Evolutionary conservation across 2,113 vertebrate species (phyloP).

Genomic region (Apteryx owenii): DNA sequence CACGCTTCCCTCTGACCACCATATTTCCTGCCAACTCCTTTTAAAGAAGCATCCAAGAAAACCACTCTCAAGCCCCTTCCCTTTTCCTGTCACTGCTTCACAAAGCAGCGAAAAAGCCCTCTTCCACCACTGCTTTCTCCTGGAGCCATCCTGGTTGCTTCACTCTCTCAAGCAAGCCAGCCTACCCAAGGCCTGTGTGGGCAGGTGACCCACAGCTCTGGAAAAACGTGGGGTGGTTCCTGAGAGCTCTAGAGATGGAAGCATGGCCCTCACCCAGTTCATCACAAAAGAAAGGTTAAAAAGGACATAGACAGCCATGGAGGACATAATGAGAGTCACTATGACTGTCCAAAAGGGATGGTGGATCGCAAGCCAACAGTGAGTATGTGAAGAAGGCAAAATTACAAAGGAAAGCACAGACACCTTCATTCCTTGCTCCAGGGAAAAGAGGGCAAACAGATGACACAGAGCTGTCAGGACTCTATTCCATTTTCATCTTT

Average conservation of each 20-base stretch:
- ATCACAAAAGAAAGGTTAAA: background rate
- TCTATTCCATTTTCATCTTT: background rate
- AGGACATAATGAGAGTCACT: background rate
- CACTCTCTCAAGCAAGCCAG: background rate
- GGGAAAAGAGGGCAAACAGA: background rate
- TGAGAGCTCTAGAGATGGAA: background rate
- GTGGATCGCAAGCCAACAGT: accelerated
- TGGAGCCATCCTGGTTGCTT: background rate
- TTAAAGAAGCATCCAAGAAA: background rate
- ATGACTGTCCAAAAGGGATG: too few species aligned
- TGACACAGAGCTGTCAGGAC: background rate
- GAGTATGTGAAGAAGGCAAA: background rate
- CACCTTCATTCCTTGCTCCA: background rate
- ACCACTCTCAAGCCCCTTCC: background rate
- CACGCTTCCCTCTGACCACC: background rate
- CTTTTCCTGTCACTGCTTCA: background rate
- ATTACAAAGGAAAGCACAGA: background rate
- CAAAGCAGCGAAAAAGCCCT: background rate
- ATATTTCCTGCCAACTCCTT: background rate
- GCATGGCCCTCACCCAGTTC: background rate
- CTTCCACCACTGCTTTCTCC: background rate
- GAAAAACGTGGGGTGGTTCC: background rate
- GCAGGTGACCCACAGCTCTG: background rate
- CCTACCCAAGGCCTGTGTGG: background rate
- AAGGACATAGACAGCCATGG: background rate